Base-by-base conservation (phyloP, 2,888 invertebrate species). In the Callyntrura sp. region DNA sequence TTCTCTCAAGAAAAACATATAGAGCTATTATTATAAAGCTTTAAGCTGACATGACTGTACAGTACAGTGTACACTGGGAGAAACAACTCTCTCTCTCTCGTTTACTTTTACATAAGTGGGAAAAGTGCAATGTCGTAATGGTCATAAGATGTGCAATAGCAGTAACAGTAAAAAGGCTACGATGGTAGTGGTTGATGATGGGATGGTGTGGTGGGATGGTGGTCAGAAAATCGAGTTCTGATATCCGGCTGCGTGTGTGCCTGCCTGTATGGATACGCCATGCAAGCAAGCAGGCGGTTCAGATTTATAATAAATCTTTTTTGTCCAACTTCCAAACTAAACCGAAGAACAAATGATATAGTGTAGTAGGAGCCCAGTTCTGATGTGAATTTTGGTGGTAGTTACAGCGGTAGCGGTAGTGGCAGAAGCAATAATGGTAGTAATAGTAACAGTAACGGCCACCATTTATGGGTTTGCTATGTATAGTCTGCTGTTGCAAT, bases 261-360 rank as follows among this genome's bases (percentile, higher is more conserved):
- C 43, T 78, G 48, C 4, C 8, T 14, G 45, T 45, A 48, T 48
- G 57, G 48, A 62, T 65, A 82, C 62, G 23, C 62, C 65, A 82
- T 82, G 35, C 28, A 82, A 45, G 35, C 28, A 82, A 45, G 65
- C 82, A 82, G 70, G 70, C 28, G 70, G 70, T 70, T 87, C 82
- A 73, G 88, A 88, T 82, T 88, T 82, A 82, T 28, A 82, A 88
- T 88, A 88, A 88, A 88, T 88, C 88, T 88, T 65, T 82, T 82
- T 84, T 82, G 82, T n/a, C 48, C 28, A 79, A 68, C 70, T 82
- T 62, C 82, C 79, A 65, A 25, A 79, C 60, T 43, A 43, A 79
- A 79, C 43, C 65, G 35, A 68, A 70, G 43, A 65, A 70, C 68
- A 87, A 87, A 87, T 87, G 86, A 87, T 87, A 81, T 76, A 85